Evolutionary conservation across 2,113 vertebrate species (phyloP), one percentile per base, ranked within the genome.

Genomic region (Formicarius rufipectus): DNA sequence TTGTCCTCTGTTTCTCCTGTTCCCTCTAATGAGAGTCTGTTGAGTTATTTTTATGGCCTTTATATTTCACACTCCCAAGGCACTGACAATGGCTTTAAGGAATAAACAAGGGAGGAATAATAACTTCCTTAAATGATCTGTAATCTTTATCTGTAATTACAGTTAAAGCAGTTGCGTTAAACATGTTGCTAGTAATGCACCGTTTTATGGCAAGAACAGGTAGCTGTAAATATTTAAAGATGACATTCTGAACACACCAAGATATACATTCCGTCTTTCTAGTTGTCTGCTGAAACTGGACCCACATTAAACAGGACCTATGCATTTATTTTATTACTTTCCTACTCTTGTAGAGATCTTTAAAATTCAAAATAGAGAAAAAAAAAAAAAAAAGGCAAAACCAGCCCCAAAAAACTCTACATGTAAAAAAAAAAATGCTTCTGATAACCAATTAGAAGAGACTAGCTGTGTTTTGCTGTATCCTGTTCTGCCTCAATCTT

Each of bases 41-140:
- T 94, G 85, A 94, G 55, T 71, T 95, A 90, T 89, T 87, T 96
- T 96, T 93, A 96, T 64, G 23, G 44, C 45, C 53, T 81, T 87
- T 92, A 50, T 58, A 79, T 92, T 89, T 95, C 76, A 89, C 92
- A 75, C 13, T 93, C 77, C 64, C 85, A 84, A 90, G 76, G 76
- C 47, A 92, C 28, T 82, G 79, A 84, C 79, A 90, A 74, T 30
- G 39, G 31, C 49, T 90, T 78, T 67, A 93, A 89, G 44, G 52
- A 96, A 94, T 28, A 93, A 81, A 90, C 56, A 59, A 90, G 47
- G 33, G 31, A 90, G 17, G 56, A 87, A 77, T 49, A 84, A 53
- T 62, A 86, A 39, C 4, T 52, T 76, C 86, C 77, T 77, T 82
- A 25, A 95, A 88, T 59, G 16, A 71, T 85, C 44, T 81, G 31